Evolutionary conservation across 2,888 invertebrate genomes (phyloP).

Genomic region (Sesia apiformis): DNA sequence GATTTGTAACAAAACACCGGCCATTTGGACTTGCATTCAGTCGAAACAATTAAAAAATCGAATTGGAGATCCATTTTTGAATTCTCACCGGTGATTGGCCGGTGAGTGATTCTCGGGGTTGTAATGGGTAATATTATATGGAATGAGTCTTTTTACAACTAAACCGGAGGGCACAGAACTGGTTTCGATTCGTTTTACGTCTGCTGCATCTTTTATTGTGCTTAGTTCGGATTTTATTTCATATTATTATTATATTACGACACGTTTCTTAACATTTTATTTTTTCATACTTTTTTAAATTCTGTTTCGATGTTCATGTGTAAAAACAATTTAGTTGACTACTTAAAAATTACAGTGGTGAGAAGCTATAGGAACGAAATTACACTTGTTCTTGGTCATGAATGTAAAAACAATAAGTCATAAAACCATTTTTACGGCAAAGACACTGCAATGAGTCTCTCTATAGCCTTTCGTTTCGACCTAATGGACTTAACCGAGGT

Average conservation of each 20-base stretch:
- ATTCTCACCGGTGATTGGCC: conserved; percentile 54
- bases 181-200: conserved; percentile 59
- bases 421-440: conserved; percentile 57
- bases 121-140: conserved; percentile 71
- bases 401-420: conserved; percentile 54
- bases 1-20: conserved; percentile 29
- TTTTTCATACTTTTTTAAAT: conserved; percentile 6
- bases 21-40: conserved; percentile 23
- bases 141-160: conserved; percentile 70
- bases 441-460: conserved; percentile 60
- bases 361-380: background rate
- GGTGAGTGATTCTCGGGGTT: conserved; percentile 62
- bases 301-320: background rate
- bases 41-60: conserved; percentile 56
- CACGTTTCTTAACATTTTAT: conserved; percentile 39
- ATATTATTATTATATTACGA: conserved; percentile 57
- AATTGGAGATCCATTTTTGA: conserved; percentile 59
- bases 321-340: background rate
- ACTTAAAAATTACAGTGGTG: background rate
- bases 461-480: conserved; percentile 49
- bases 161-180: conserved; percentile 59
- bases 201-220: conserved; percentile 56
- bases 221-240: conserved; percentile 57
- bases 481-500: conserved; percentile 61
- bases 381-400: background rate